phyloP scores from a whole-genome alignment of 64 coral and sea anemone genomes.

The Pachyseris speciosa region DNA sequence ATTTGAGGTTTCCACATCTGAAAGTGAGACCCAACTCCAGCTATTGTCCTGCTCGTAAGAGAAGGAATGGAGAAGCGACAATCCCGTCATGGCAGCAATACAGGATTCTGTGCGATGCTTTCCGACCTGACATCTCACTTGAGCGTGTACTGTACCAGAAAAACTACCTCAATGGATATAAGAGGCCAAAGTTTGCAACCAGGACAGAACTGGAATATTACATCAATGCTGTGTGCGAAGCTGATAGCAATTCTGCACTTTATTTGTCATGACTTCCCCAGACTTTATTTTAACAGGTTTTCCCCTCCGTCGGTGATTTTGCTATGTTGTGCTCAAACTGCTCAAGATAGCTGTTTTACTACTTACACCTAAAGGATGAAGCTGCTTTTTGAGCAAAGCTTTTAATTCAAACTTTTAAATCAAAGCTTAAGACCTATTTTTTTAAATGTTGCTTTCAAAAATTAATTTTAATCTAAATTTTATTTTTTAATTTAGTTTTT shows the following conservation, averaged over 20 bases:
- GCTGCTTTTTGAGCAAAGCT: no score
- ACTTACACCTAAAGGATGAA: no score
- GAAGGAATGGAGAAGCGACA: neutral
- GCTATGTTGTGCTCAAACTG: no score
- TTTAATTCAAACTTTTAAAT: no score
- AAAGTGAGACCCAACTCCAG: neutral
- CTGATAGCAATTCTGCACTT: neutral
- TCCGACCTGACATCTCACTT: neutral
- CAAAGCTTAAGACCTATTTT: no score
- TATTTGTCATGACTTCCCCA: neutral
- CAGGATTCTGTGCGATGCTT: conserved; percentile 16
- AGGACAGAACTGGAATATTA: conserved; percentile 6
- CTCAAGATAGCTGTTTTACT: neutral
- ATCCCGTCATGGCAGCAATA: conserved; percentile 18
- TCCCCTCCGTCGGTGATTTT: neutral
- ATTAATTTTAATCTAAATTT: no score
- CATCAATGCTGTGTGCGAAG: conserved; percentile 2
- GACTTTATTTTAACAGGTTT: neutral
- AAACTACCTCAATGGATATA: neutral
- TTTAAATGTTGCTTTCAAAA: no score
- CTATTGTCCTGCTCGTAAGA: neutral
- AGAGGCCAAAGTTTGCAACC: conserved; percentile 18
- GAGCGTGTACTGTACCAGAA: neutral
- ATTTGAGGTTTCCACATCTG: neutral
- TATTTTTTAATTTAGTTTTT: no score